phyloP scores from a whole-genome alignment of 2,888 invertebrate species.

The Polydrusus pterygomalis region DNA sequence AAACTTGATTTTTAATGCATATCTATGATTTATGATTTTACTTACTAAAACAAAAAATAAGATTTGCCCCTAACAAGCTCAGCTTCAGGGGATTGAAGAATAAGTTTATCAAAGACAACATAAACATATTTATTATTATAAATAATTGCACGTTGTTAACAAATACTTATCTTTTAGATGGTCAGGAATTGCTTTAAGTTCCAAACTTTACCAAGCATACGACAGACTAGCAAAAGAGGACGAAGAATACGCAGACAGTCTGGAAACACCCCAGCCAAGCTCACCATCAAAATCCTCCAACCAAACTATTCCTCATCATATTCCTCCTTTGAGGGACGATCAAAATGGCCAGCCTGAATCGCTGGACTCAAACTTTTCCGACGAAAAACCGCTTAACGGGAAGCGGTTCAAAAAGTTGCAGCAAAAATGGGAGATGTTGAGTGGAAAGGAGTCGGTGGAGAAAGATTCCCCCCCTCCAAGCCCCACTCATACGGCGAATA shows the following conservation, averaged over 20 bases:
- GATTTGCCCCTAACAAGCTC: too few relatives aligned
- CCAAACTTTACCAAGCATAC: constrained; percentile 83
- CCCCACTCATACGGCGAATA: constrained; percentile 66
- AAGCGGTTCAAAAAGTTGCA: constrained; percentile 84
- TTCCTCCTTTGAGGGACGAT: constrained; percentile 56
- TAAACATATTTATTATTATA: too few relatives aligned
- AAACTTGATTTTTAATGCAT: too few relatives aligned
- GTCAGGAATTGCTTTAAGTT: constrained; percentile 82
- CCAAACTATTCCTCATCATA: constrained; percentile 31
- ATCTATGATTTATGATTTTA: too few relatives aligned
- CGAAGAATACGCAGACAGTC: constrained; percentile 84
- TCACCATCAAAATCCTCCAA: constrained; percentile 9
- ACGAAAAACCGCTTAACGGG: constrained; percentile 74
- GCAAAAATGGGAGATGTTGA: constrained; percentile 87
- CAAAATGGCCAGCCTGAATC: constrained; percentile 66
- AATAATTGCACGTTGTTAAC: too few relatives aligned
- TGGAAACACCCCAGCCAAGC: constrained; percentile 74
- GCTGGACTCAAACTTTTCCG: constrained; percentile 68
- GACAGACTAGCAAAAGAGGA: constrained; percentile 81
- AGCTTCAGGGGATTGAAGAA: too few relatives aligned
- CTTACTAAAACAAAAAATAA: too few relatives aligned
- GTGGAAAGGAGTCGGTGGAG: constrained; percentile 74
- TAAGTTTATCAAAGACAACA: too few relatives aligned
- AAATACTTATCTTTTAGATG: constrained; percentile 71
- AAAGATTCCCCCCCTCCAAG: constrained; percentile 71